Evolutionary conservation across 2,797 vertebrate genomes (phyloP).

Genomic region (Eleutherodactylus coqui): DNA sequence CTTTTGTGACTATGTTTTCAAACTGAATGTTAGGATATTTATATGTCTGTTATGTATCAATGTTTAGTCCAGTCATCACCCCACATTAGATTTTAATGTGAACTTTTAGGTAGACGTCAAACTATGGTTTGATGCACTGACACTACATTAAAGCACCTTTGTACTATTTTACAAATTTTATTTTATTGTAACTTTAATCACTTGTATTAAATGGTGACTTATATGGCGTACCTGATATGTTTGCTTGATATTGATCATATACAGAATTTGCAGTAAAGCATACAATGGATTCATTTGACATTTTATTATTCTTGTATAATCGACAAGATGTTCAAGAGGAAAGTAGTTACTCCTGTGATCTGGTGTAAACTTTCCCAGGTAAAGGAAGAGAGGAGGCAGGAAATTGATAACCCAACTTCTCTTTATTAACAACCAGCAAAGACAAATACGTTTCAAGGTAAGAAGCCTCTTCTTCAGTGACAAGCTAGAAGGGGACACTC

Average conservation of each 20-base stretch:
- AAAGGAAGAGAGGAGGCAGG: too few relatives aligned
- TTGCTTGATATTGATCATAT: background rate
- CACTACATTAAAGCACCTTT: constrained; percentile 90
- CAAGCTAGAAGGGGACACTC: too few relatives aligned
- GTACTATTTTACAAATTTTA: background rate
- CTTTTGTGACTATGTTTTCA: background rate
- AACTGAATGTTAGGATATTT: background rate
- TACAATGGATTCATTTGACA: background rate
- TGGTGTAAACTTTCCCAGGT: too few relatives aligned
- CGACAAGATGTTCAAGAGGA: too few relatives aligned
- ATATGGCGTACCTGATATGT: background rate
- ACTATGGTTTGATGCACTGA: constrained; percentile 67
- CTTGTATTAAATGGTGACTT: background rate
- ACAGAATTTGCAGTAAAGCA: background rate
- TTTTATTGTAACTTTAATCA: background rate
- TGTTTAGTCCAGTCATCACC: constrained; percentile 44
- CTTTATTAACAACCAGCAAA: too few relatives aligned
- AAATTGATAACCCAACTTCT: too few relatives aligned
- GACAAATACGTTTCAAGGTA: too few relatives aligned
- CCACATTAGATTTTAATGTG: constrained; percentile 23
- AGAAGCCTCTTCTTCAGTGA: too few relatives aligned
- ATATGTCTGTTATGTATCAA: constrained; percentile 47
- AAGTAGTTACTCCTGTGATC: too few relatives aligned
- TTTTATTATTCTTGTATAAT: background rate
- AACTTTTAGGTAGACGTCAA: constrained; percentile 51